A percentile compares a stretch with the other conserved stretches of the same genome.
Evolutionary conservation across 2,797 vertebrate species (phyloP).

Genomic region (Coccyzus lansbergi): DNA sequence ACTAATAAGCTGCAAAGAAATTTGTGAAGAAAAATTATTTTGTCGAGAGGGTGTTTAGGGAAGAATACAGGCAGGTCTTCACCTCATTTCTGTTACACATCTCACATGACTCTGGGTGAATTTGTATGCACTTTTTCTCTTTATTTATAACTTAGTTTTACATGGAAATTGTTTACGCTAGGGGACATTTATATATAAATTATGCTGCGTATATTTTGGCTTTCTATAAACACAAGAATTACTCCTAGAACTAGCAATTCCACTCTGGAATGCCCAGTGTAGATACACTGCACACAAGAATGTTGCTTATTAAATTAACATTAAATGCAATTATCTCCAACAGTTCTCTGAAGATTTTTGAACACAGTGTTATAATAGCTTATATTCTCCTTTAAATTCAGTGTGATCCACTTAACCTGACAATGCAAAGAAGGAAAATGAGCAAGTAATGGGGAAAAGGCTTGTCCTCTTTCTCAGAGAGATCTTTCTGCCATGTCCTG

Average conservation of each 20-base stretch:
- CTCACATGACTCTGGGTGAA: background rate
- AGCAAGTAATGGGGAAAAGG: background rate
- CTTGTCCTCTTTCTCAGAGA: background rate
- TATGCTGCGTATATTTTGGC: background rate
- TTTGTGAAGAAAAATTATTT: background rate
- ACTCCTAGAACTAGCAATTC: background rate
- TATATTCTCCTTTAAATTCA: background rate
- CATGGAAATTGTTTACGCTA: background rate
- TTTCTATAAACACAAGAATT: conserved; percentile 31
- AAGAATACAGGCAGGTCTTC: background rate
- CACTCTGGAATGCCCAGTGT: background rate
- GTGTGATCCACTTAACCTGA: background rate
- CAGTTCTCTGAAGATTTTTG: conserved; percentile 56
- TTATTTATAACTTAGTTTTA: background rate
- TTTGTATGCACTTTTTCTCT: background rate
- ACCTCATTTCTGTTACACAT: background rate
- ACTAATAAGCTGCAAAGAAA: background rate
- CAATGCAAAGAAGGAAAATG: background rate
- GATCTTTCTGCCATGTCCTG: background rate
- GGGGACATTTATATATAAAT: background rate
- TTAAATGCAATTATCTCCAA: conserved; percentile 36
- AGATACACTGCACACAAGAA: background rate
- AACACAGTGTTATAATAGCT: background rate
- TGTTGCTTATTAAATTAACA: conserved; percentile 32
- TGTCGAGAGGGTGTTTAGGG: background rate